Conservation (phyloP, 2,113 vertebrate genomes). For the Trinectes maculatus region DNA sequence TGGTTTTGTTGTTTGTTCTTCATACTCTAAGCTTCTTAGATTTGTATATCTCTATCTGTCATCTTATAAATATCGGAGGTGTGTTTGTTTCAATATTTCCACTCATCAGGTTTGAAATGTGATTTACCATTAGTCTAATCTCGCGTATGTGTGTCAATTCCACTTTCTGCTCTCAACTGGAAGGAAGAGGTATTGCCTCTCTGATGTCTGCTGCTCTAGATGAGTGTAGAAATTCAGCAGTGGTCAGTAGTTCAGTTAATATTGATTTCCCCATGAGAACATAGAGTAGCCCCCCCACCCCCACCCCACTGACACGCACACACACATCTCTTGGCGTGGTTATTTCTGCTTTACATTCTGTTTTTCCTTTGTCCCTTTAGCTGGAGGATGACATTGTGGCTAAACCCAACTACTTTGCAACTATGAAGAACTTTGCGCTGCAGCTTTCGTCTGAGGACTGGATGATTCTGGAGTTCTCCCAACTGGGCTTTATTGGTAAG, state of each 20-base stretch:
- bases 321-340: background rate
- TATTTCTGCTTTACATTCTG: background rate
- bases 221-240: constrained; percentile 15
- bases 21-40: constrained; percentile 36
- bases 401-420: constrained; percentile 99
- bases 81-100: constrained; percentile 14
- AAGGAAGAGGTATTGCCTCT: constrained; percentile 67
- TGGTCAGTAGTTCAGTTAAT: constrained; percentile 8
- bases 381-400: constrained; percentile 99
- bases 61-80: constrained; percentile 12
- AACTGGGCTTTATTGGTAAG: constrained; percentile 97
- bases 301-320: background rate
- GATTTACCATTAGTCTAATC: constrained; percentile 12
- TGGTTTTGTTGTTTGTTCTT: constrained; percentile 5
- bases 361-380: constrained; percentile 68
- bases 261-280: constrained; percentile 25
- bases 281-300: constrained; percentile 37
- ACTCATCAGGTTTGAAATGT: constrained; percentile 15
- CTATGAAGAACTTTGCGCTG: constrained; percentile 99
- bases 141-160: constrained; percentile 39
- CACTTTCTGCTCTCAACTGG: constrained; percentile 51
- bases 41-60: constrained; percentile 18
- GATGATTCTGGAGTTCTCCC: constrained; percentile 99
- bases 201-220: constrained; percentile 20
- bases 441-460: constrained; percentile 98